Base-by-base conservation (phyloP, 1,140 invertebrate genomes). In the Macrobrachium rosenbergii region DNA sequence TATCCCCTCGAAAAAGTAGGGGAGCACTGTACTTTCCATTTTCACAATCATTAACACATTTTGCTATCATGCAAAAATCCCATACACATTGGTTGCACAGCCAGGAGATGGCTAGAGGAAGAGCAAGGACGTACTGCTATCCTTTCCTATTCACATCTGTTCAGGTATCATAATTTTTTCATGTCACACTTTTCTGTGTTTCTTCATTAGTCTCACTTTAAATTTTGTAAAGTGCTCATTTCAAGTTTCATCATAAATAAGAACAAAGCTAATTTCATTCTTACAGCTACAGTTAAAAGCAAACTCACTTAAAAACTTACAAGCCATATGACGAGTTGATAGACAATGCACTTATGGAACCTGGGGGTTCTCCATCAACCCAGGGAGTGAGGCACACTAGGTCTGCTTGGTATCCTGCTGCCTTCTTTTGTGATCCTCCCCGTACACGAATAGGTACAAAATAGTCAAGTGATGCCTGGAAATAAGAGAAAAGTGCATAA, bases 301-400 rank as follows among this genome's bases (percentile, higher is more conserved):
- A 76, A 52, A 59, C 77, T 52, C 45, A 19, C 37, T 52, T 28
- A 67, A 75, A 64, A 89, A 96, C 97, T 97, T 94, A 99, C 97
- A 99, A 93, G 92, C 98, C 98, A 93, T 98, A 99, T 45, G 96
- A 97, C 89, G 98, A 98, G 92, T 99, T 99, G 91, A 99, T 94
- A 90, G 96, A 95, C 90, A 99, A 94, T 86, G 97, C 95, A 83
- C 97, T 96, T 82, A 99, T 96, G 91, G 95, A 95, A 90, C 96
- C 95, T 58, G 96, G 95, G 75, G 95, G 93, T 91, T 96, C 95
- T 83, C 95, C 95, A 91, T 96, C 96, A 81, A 94, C 93, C 92
- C 96, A 96, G 37, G 95, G 95, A 75, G 97, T 96, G 89, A 99
- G 93, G 93, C 98, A 99, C 89, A 99, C 96, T 76, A 99, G 93